Evolutionary conservation across 2,797 vertebrate species (phyloP), one percentile per base, ranked within the genome.

Genomic region (Kryptolebias ocellatus): DNA sequence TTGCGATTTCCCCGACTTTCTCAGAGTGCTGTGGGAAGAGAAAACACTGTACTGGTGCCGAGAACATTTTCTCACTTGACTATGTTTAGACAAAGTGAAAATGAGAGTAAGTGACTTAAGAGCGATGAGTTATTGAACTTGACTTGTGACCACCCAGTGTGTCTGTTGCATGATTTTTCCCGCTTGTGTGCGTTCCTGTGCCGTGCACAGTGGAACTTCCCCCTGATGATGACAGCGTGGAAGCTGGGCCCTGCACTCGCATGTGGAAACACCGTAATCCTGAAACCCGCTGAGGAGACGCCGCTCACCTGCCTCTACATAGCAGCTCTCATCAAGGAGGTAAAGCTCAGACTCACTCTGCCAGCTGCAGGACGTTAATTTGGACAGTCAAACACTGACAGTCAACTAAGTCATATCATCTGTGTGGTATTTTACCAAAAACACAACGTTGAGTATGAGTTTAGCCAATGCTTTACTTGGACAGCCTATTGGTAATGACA

Each of bases 201-300:
- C 76, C 71, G 47, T 15, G 70, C 83, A 53, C 94, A 99, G 98
- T 99, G 98, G 98, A 99, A 99, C 95, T 99, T 99, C 92, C 97
- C 98, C 79, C 92, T 99, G 88, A 94, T 99, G 94, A 99, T 99
- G 98, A 96, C 96, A 82, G 96, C 96, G 47, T 99, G 98, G 98
- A 99, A 99, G 94, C 94, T 98, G 70, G 98, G 95, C 57, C 98
- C 98, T 8, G 98, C 98, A 0, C 89, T 99, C 60, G 96, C 96
- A 78, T 97, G 96, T 73, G 98, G 98, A 79, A 99, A 99, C 93
- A 98, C 98, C 17, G 95, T 99, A 54, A 92, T 99, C 77, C 94
- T 99, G 74, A 99, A 99, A 86, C 98, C 98, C 1, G 96, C 98
- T n/a, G 97, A 99, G 83, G 97, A 99, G 89, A 98, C 98, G 5